phyloP scores from a whole-genome alignment of 2,888 invertebrate species.

The Nycteola revayana region DNA sequence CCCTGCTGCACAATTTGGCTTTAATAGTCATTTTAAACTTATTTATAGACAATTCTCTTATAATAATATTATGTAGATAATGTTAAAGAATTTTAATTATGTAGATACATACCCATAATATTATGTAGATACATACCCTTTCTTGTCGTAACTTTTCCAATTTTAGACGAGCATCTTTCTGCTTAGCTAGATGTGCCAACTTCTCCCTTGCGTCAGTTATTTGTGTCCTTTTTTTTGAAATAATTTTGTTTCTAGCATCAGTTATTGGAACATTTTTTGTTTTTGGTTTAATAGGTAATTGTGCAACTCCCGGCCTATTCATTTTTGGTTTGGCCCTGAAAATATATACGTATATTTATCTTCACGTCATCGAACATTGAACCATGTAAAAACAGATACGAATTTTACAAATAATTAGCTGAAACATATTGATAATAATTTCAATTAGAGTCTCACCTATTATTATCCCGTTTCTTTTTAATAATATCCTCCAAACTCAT shows the following conservation, averaged over 20 bases:
- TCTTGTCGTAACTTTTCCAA: conserved; percentile 84
- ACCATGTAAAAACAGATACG: no score
- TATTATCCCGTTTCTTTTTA: conserved; percentile 59
- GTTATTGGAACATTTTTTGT: conserved; percentile 44
- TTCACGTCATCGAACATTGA: no score
- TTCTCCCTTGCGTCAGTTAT: conserved; percentile 92
- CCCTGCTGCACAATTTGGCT: no score
- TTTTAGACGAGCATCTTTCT: conserved; percentile 88
- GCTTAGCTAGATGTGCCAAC: conserved; percentile 87
- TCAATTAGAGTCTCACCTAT: conserved; percentile 37
- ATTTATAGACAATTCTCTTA: no score
- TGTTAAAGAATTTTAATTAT: no score
- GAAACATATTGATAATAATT: conserved; percentile 11
- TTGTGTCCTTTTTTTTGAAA: conserved; percentile 88
- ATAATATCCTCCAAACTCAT: conserved; percentile 79
- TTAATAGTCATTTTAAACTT: no score
- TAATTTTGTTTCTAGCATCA: conserved; percentile 90
- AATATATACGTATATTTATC: no score
- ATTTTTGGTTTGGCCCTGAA: no score
- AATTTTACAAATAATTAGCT: background rate
- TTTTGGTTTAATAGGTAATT: no score
- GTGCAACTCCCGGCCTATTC: no score
- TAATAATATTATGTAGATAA: no score
- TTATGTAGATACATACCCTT: conserved; percentile 58
- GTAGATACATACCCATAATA: no score